Conservation (phyloP, 2,797 vertebrate genomes). For the Siniperca undulata region DNA sequence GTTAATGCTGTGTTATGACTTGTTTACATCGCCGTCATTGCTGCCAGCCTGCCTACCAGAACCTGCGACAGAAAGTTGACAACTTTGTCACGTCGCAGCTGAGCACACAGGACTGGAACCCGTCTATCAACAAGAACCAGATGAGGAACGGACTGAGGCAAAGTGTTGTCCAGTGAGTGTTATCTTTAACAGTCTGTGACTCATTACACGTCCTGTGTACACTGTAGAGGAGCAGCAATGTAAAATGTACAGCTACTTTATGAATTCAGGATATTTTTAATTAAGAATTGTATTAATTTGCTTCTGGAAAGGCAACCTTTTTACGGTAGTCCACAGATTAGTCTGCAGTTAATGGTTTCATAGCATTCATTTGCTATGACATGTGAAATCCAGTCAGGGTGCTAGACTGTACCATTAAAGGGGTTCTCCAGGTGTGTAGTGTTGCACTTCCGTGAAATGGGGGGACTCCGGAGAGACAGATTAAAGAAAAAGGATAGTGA, state of each 20-base stretch:
- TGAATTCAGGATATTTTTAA: neutral
- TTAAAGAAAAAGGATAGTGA: neutral
- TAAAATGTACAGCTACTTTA: neutral
- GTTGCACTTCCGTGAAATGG: neutral
- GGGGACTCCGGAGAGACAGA: neutral
- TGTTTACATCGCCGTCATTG: neutral
- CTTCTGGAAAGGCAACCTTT: neutral
- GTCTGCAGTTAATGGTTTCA: neutral
- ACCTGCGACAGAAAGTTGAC: slow-evolving; percentile 97
- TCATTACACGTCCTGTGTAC: neutral
- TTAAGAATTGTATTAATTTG: neutral
- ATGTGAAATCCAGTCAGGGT: neutral
- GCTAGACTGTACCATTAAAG: neutral
- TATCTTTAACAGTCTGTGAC: accelerated
- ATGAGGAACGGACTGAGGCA: slow-evolving; percentile 94
- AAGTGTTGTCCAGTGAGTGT: slow-evolving; percentile 95
- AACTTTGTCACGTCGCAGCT: slow-evolving; percentile 96
- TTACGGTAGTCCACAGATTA: neutral
- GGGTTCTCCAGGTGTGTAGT: neutral
- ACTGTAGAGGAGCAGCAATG: neutral
- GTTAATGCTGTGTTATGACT: neutral
- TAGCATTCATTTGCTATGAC: neutral
- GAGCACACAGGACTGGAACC: slow-evolving; percentile 97
- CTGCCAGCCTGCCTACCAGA: slow-evolving; percentile 95
- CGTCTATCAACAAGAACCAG: slow-evolving; percentile 98